Evolutionary conservation across 2,113 vertebrate species (phyloP).

Genomic region (Prunella himalayana): DNA sequence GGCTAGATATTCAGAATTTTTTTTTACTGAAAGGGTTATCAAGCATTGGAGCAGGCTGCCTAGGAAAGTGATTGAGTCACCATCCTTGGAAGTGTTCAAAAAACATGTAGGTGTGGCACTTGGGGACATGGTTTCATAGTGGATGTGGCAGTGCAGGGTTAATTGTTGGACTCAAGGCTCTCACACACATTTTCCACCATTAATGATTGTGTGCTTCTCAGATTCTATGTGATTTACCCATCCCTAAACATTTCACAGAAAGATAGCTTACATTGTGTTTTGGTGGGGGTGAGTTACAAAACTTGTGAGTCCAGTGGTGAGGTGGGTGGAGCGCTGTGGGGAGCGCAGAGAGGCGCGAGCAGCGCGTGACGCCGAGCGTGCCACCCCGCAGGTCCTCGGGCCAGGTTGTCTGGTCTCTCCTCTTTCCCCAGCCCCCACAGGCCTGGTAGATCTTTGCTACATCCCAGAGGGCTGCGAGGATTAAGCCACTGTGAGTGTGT

Average conservation of each 20-base stretch:
- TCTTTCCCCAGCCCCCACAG: not conserved
- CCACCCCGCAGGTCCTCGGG: fast-evolving
- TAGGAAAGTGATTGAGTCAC: not conserved
- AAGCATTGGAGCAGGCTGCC: not conserved
- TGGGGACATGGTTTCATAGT: not conserved
- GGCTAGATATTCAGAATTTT: not conserved
- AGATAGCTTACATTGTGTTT: not conserved
- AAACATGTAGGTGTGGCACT: fast-evolving
- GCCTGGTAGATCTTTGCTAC: not conserved
- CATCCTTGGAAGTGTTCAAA: not conserved
- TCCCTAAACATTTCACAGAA: not conserved
- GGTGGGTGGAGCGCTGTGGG: not conserved
- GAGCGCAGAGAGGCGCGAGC: fast-evolving
- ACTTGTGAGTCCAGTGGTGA: fast-evolving
- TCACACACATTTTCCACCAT: not conserved
- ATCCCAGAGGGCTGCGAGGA: not conserved
- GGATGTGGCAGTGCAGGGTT: not conserved
- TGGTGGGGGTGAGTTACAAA: not conserved
- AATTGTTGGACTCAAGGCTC: not conserved
- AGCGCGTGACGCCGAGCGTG: fast-evolving
- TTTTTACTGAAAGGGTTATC: not conserved
- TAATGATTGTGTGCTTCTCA: not conserved
- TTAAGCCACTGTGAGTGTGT: not conserved
- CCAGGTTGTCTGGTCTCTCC: not conserved
- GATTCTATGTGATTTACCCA: not conserved